Base-by-base conservation (phyloP, 2,888 invertebrate species). In the Megastigmus dorsalis region DNA sequence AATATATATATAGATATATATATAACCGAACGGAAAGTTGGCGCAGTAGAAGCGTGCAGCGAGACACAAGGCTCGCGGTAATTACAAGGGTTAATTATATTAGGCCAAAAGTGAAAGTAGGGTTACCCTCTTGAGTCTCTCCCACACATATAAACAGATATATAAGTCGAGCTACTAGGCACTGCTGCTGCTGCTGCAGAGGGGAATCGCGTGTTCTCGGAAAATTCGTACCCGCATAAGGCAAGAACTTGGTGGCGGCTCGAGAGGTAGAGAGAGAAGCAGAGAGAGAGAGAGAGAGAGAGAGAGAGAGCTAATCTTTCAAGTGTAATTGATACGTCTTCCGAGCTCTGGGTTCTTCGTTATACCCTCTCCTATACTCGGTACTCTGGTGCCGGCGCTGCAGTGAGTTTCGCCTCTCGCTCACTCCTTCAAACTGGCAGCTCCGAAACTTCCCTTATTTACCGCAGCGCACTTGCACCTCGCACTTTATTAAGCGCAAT, bases 261-360 rank as follows among this genome's bases (percentile, higher is more conserved):
- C 43, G 57, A 52, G 66, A 62, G 54, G 60, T 18, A n/a, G 68
- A 41, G n/a, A n/a, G n/a, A n/a, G n/a, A n/a, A n/a, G n/a, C n/a
- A n/a, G n/a, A n/a, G n/a, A n/a, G n/a, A n/a, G 57, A 52, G 66
- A 62, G 54, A 54, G 15, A n/a, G 68, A 41, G 57, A 52, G 66
- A 62, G 54, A 54, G 15, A n/a, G 68, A 41, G 62, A 54, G 72
- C 63, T 74, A 70, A 74, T 74, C 74, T 77, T 74, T 74, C 76
- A 74, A 77, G 74, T 74, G 71, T 77, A 77, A 77, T 77, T 74
- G 74, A 77, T 77, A 77, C 63, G 76, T 74, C 74, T 77, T 63
- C 33, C 60, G 28, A 28, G 41, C 26, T 23, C 38, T 7, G 43
- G 66, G 41, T 60, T 54, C 57, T 69, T 69, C 41, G 60, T 67